These are phyloP conservation scores for Ischnura elegans DNA, from an alignment of 2,888 invertebrate species.

Conservation along the genomic window DNA sequence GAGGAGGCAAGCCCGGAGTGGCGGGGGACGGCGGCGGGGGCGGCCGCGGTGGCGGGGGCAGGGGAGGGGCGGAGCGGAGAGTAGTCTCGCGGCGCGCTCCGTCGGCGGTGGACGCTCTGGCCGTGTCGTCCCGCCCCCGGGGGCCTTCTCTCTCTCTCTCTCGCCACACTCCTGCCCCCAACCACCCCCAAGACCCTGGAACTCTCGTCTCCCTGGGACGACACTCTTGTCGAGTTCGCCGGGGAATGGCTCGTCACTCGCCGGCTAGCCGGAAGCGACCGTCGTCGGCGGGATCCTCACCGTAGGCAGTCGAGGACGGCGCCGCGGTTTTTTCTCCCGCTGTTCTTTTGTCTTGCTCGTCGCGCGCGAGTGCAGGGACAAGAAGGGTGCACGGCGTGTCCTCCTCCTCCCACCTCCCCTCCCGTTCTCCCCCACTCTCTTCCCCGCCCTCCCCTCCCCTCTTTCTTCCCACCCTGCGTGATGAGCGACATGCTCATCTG, in stretches of 20 bases:
- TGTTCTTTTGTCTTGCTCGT: no score
- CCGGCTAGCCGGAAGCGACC: neutral
- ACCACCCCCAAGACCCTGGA: neutral
- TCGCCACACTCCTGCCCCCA: neutral
- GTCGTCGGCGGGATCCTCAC: neutral
- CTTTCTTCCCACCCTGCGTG: neutral
- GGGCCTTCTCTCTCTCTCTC: neutral
- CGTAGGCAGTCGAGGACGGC: neutral
- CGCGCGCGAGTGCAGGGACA: neutral
- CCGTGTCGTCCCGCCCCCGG: neutral
- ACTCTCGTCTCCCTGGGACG: neutral
- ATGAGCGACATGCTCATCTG: neutral
- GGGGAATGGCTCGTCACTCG: neutral
- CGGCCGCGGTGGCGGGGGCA: neutral
- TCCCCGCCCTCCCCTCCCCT: neutral
- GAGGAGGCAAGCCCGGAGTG: slow-evolving; percentile 8
- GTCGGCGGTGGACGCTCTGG: slow-evolving; percentile 7
- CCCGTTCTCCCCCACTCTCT: neutral
- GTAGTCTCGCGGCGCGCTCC: neutral
- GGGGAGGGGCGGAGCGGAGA: no score
- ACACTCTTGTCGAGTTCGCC: neutral
- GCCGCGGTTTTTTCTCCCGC: neutral
- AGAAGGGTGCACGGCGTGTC: neutral
- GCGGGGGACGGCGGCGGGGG: neutral
- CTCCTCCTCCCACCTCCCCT: neutral